Conservation (phyloP, 2,113 vertebrate species). For the Ramphastos sulfuratus region DNA sequence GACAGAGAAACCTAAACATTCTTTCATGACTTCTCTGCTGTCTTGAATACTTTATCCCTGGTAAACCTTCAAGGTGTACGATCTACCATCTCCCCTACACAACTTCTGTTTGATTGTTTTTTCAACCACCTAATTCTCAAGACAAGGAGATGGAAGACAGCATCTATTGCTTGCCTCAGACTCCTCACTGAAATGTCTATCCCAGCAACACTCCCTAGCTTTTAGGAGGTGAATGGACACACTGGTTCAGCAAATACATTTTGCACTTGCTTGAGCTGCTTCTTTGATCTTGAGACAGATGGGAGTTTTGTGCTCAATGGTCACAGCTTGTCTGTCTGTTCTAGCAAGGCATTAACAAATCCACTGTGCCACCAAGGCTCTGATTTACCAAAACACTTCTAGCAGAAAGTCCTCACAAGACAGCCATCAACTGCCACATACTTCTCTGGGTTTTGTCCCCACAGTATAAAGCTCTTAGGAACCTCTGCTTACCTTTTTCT, state of each 20-base stretch:
- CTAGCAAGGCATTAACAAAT: background rate
- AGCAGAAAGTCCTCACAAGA: background rate
- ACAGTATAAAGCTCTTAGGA: background rate
- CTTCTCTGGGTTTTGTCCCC: background rate
- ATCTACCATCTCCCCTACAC: background rate
- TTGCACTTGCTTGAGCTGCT: background rate
- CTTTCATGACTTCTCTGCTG: background rate
- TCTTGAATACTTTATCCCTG: background rate
- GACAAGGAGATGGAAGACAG: background rate
- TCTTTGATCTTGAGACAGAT: background rate
- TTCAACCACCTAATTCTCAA: background rate
- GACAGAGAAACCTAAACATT: background rate
- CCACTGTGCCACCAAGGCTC: background rate
- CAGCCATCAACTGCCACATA: background rate
- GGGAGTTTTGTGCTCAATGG: rapidly evolving
- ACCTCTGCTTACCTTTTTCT: background rate
- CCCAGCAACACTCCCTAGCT: background rate
- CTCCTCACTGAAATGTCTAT: background rate
- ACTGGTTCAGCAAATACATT: background rate
- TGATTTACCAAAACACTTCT: background rate
- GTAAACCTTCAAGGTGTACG: background rate
- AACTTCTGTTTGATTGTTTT: background rate
- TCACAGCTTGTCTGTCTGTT: background rate
- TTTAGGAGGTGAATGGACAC: background rate
- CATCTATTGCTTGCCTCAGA: background rate